Base-by-base conservation (phyloP, 1,140 invertebrate species). In the Aphaenogaster ashmeadi region DNA sequence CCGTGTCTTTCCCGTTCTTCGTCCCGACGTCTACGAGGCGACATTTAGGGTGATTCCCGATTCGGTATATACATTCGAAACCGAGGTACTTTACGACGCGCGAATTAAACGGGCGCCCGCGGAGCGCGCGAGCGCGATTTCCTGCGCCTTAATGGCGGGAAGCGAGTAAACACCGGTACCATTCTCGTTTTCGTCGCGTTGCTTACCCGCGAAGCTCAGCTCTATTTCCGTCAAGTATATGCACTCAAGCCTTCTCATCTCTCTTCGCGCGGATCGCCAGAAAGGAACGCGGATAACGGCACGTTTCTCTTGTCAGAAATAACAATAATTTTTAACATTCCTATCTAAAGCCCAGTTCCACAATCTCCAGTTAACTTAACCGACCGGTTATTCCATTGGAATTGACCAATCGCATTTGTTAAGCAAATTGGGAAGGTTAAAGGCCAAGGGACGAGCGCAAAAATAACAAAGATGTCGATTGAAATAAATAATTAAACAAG, bases 241-340 rank as follows among this genome's bases (percentile, higher is more conserved):
- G 67, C 87, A 67, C 84, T 89, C 58, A 67, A 67, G 50, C n/a
- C 66, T 72, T 18, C 36, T 88, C 33, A 64, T 77, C 75, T 64
- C 41, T 80, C 72, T 21, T 69, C 50, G 62, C 64, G 58, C 69
- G 54, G 36, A 52, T 72, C 62, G 58, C 50, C n/a, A 67, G 88
- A 44, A 44, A 62, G 88, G 88, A 89, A 87, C 81, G 88, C 81
- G 88, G 88, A 90, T 90, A 90, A 87, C 84, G 88, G 47, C 71
- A 89, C 56, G 60, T 13, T 21, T 69, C 41, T 69, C 41, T 44
- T 27, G 41, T 69, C 66, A 21, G 41, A 50, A 47, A 69, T 69
- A 69, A 47, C 27, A 69, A 33, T 44, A 62, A 62, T 78, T 78
- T 78, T 33, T 18, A 13, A 36, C 18, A 52, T 18, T 18, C 13